These are phyloP conservation scores for Triplophysa yarkandensis DNA, from an alignment of 2,797 vertebrate genomes.

Conservation along the genomic window DNA sequence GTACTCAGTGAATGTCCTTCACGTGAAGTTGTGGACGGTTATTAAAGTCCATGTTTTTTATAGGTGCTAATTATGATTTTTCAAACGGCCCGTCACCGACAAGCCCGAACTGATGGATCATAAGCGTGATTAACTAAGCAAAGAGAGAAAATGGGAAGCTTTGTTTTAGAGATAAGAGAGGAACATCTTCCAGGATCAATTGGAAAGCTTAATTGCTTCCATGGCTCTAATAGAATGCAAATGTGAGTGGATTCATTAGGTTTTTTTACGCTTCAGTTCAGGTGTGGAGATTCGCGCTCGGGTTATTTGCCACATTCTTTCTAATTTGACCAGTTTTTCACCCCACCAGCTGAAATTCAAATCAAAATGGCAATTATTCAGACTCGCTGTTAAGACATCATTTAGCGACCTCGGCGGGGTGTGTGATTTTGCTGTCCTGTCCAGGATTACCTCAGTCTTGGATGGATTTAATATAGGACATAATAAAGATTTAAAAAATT, in stretches of 20 bases:
- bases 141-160: conserved; percentile 21
- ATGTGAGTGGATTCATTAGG: conserved; percentile 84
- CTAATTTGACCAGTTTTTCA: conserved; percentile 74
- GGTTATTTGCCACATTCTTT: conserved; percentile 85
- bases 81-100: conserved; percentile 40
- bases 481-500: too few species aligned
- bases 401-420: conserved; percentile 5
- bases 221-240: conserved; percentile 81
- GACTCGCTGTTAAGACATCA: conserved; percentile 45
- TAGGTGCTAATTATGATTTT: conserved; percentile 54
- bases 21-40: conserved; percentile 19
- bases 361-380: conserved; percentile 76
- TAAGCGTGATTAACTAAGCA: conserved; percentile 34
- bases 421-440: neutral
- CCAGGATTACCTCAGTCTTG: neutral
- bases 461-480: too few species aligned
- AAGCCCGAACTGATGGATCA: conserved; percentile 41
- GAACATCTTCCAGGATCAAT: conserved; percentile 50
- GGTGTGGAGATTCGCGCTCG: conserved; percentile 82
- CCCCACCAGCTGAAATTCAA: conserved; percentile 45
- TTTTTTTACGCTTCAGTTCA: conserved; percentile 85
- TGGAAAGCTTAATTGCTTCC: conserved; percentile 57
- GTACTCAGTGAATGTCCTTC: conserved; percentile 13
- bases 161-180: conserved; percentile 38
- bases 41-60: conserved; percentile 29